Evolutionary conservation across 2,797 vertebrate genomes (phyloP).

Genomic region (Lacerta viridis): DNA sequence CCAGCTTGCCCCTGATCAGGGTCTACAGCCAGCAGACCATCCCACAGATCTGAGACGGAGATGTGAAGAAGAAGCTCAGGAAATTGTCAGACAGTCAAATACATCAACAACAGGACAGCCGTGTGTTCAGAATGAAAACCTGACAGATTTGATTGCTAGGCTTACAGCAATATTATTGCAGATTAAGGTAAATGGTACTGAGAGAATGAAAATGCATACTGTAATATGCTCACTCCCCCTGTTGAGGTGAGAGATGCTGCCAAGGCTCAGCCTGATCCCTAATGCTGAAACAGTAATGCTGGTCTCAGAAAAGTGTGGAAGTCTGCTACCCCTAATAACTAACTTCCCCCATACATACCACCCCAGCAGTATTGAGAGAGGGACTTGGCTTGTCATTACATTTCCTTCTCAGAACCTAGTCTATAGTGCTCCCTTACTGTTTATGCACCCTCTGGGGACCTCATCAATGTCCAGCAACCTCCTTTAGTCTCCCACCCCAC

Average conservation of each 20-base stretch:
- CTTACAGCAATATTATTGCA: conserved; percentile 96
- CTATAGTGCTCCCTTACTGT: neutral
- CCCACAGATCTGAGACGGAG: conserved; percentile 91
- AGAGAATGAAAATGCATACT: neutral
- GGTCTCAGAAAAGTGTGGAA: neutral
- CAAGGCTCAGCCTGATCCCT: neutral
- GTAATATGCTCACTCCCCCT: neutral
- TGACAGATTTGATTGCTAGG: conserved; percentile 93
- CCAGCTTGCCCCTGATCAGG: conserved; percentile 97
- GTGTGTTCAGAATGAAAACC: conserved; percentile 86
- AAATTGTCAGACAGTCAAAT: conserved; percentile 90
- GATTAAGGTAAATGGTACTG: conserved; percentile 89
- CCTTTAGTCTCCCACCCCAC: neutral
- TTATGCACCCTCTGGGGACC: neutral
- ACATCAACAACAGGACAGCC: conserved; percentile 85
- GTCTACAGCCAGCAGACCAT: conserved; percentile 93
- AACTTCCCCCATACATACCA: neutral
- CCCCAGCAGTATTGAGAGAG: neutral
- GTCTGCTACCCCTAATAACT: neutral
- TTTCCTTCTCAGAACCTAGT: neutral
- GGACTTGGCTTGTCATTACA: neutral
- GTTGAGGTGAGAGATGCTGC: neutral
- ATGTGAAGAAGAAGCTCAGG: conserved; percentile 95
- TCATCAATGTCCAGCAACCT: neutral
- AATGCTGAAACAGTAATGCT: neutral